phyloP scores from a whole-genome alignment of 2,797 vertebrate genomes.

The Pipistrellus pipistrellus region DNA sequence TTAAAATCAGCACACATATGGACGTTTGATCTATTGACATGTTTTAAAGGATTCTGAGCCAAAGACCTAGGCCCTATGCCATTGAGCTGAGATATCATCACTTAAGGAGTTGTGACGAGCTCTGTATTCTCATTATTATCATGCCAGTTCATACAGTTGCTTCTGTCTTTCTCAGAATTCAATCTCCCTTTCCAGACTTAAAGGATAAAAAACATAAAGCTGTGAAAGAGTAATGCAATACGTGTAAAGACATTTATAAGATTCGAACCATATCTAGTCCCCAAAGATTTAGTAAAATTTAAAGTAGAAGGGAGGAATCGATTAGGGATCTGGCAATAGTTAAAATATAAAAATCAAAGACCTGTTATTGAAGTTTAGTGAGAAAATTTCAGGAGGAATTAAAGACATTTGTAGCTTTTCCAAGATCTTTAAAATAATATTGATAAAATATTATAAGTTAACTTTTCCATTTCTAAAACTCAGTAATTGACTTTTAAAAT shows the following conservation, averaged over 20 bases:
- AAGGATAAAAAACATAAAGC: slow-evolving; percentile 34
- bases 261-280: not conserved
- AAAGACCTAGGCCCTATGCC: not conserved
- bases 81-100: not conserved
- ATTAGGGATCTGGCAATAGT: not conserved
- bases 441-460: slow-evolving; percentile 35
- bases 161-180: not conserved
- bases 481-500: slow-evolving; percentile 40
- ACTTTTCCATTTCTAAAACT: slow-evolving; percentile 36
- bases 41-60: not conserved
- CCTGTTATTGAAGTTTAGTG: not conserved
- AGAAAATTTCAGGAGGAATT: slow-evolving; percentile 59
- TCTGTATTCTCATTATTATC: not conserved
- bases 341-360: slow-evolving; percentile 50
- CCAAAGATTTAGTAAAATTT: slow-evolving; percentile 51
- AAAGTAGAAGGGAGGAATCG: not conserved
- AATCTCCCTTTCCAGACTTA: not conserved
- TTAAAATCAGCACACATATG: not conserved
- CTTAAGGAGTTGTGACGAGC: not conserved
- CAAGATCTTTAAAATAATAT: slow-evolving; percentile 40
- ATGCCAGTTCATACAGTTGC: not conserved
- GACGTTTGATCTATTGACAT: not conserved
- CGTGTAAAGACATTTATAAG: slow-evolving; percentile 32
- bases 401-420: slow-evolving; percentile 50
- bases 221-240: slow-evolving; percentile 7